phyloP scores from a whole-genome alignment of 1,140 invertebrate species.

The Pseudomyrmex sp. region DNA sequence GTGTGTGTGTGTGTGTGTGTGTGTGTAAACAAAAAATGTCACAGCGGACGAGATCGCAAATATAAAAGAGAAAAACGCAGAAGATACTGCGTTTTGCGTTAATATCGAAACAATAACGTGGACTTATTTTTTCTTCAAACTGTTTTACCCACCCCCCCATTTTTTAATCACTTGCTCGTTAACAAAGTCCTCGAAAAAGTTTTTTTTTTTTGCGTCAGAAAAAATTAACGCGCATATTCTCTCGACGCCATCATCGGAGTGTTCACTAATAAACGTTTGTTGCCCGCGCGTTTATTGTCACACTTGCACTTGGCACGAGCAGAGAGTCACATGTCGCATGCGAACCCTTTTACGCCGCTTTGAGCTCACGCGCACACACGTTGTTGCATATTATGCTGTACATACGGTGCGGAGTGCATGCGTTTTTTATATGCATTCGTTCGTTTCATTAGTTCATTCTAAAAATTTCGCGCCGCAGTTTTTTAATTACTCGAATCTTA shows the following conservation, averaged over 20 bases:
- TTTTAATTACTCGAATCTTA: constrained; percentile 63
- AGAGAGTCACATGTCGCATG: constrained; percentile 52
- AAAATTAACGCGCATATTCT: too few relatives aligned
- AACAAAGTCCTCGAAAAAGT: too few relatives aligned
- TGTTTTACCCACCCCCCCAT: not conserved
- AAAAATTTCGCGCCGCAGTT: constrained; percentile 32
- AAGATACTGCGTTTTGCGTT: not conserved
- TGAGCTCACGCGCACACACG: constrained; percentile 16
- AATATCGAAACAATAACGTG: not conserved
- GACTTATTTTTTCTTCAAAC: not conserved
- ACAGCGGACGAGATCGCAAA: not conserved
- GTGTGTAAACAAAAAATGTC: not conserved
- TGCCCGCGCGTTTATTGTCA: too few relatives aligned
- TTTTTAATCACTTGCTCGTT: constrained; percentile 1
- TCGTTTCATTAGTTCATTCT: constrained; percentile 10
- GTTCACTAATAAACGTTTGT: too few relatives aligned
- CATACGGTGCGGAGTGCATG: constrained; percentile 20
- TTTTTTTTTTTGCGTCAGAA: too few relatives aligned
- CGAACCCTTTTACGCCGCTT: not conserved
- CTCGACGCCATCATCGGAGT: too few relatives aligned
- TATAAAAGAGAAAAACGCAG: not conserved
- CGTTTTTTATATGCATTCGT: not conserved
- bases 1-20: too few relatives aligned
- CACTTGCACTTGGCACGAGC: constrained; percentile 4
- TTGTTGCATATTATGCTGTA: not conserved